Evolutionary conservation across 2,113 vertebrate genomes (phyloP).

Genomic region (Ammodytes dubius): DNA sequence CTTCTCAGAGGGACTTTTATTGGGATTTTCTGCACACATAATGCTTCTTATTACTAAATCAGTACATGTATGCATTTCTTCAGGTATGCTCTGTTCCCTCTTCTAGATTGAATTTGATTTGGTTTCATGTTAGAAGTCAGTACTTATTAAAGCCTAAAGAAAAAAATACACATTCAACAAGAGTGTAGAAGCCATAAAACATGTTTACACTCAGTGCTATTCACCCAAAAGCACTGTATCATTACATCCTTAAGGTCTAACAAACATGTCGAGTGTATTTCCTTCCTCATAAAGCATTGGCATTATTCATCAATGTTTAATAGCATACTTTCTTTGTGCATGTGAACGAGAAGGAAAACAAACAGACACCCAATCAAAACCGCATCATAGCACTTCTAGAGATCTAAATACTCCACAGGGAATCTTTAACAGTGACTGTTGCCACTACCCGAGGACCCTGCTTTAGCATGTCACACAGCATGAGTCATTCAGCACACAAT

Average conservation of each 20-base stretch:
- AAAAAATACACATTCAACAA: background rate
- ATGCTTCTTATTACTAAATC: background rate
- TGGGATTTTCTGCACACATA: background rate
- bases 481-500: conserved; percentile 69
- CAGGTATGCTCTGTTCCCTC: background rate
- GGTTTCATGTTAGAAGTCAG: background rate
- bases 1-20: background rate
- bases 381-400: background rate
- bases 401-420: background rate
- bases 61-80: background rate
- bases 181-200: conserved; percentile 1
- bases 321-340: background rate
- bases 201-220: background rate
- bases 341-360: background rate
- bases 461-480: conserved; percentile 46
- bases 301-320: background rate
- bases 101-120: too few relatives aligned
- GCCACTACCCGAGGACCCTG: conserved; percentile 16
- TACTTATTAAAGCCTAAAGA: background rate
- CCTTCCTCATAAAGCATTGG: background rate
- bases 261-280: background rate
- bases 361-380: background rate
- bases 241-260: background rate
- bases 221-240: background rate
- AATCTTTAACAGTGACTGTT: background rate